Evolutionary conservation across 2,113 vertebrate genomes (phyloP), one percentile per base, ranked within the genome.

Genomic region (Elachura formosa): DNA sequence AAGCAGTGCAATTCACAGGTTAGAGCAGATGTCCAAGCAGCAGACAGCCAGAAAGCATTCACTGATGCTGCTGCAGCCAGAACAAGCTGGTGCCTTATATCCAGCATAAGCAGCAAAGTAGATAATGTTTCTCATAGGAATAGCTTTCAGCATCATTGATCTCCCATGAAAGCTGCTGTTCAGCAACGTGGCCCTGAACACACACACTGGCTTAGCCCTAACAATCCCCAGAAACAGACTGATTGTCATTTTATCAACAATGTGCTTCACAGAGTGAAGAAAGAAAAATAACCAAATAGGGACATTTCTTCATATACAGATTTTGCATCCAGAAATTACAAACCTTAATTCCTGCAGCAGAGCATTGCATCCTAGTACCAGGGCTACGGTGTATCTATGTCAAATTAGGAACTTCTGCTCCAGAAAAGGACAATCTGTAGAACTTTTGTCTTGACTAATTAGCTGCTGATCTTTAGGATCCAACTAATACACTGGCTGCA

Each of bases 1-100:
- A 75, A 63, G 73, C 69, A 91, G 40, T 24, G 34, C 19, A 62
- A 93, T 71, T 87, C 83, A 56, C 87, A 61, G 73, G 86, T 95
- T 87, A 41, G n/a, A 79, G 33, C 91, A 92, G 69, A 89, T 72
- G 77, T 72, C 73, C 46, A 29, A 41, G 56, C 17, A 75, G 81
- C 73, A 78, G 55, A 43, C 18, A 82, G 56, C 28, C 83, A 84
- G 56, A 67, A 82, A 68, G 62, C 46, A 75, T 78, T 89, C 56
- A 63, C 51, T 51, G 55, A 24, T 81, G 64, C 38, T 66, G 61
- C 34, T 69, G 61, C 68, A 78, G 77, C 56, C 81, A 91, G 74
- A 78, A 52, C 69, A 55, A 92, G 62, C 45, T 56, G 68, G 23
- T 28, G 21, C 49, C 79, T 89, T 10, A 72, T 1, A 33, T 10